A percentile compares a stretch with the other conserved stretches of the same genome.
Conservation (phyloP, 2,888 invertebrate genomes). For the Temnothorax rugatulus region DNA sequence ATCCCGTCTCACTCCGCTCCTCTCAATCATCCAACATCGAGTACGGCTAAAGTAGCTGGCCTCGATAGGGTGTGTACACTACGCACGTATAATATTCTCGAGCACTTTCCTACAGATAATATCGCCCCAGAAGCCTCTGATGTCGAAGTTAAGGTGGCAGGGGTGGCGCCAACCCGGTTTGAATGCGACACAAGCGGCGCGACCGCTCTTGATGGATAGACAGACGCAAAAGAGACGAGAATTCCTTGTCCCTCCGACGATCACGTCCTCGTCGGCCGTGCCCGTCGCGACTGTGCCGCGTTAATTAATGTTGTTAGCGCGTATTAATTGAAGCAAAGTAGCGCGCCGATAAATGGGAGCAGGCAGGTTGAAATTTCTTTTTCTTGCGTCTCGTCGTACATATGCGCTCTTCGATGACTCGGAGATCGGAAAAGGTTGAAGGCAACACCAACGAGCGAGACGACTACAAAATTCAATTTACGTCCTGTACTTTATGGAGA, state of each 20-base stretch:
- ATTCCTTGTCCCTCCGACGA: constrained; percentile 55
- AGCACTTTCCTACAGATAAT: constrained; percentile 83
- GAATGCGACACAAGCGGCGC: constrained; percentile 61
- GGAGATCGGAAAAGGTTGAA: constrained; percentile 2
- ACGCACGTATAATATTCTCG: constrained; percentile 81
- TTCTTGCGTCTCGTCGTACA: constrained; percentile 47
- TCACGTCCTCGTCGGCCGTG: constrained; percentile 13
- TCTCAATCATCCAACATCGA: constrained; percentile 59
- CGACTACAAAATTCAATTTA: constrained; percentile 36
- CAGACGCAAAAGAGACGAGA: constrained; percentile 52
- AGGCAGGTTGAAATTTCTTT: constrained; percentile 62
- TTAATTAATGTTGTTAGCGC: constrained; percentile 83
- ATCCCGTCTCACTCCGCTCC: constrained; percentile 41
- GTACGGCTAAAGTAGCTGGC: constrained; percentile 74
- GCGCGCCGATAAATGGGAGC: constrained; percentile 59
- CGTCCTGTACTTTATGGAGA: constrained; percentile 36
- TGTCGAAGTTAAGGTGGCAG: constrained; percentile 77
- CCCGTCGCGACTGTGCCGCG: constrained; percentile 70
- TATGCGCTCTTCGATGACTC: background rate
- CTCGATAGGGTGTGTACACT: constrained; percentile 71
- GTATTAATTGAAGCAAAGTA: constrained; percentile 82
- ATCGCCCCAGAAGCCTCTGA: constrained; percentile 79
- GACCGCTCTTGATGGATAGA: constrained; percentile 57
- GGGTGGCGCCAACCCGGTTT: constrained; percentile 55
- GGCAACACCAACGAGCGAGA: constrained; percentile 23